Evolutionary conservation across 2,797 vertebrate species (phyloP).

Genomic region (Melanotaenia nigrans): DNA sequence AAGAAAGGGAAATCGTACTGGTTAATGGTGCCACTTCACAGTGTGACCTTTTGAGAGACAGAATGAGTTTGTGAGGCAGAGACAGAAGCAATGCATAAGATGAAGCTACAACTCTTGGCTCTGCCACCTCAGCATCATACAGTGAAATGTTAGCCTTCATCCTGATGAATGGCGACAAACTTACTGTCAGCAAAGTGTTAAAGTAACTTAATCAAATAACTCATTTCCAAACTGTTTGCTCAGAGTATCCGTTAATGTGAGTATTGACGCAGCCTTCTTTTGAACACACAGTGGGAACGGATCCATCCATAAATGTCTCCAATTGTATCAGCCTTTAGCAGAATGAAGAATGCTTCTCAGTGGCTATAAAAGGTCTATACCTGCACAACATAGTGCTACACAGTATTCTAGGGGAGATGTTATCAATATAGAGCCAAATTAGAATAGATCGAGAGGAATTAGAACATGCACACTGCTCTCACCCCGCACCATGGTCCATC

Average conservation of each 20-base stretch:
- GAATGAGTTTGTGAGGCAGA: conserved; percentile 29
- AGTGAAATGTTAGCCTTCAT: conserved; percentile 36
- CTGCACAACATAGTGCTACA: conserved; percentile 15
- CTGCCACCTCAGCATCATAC: conserved; percentile 40
- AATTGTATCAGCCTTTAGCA: conserved; percentile 36
- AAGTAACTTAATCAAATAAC: conserved; percentile 67
- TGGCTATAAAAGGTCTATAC: conserved; percentile 29
- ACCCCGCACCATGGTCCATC: conserved; percentile 48
- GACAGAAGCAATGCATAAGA: conserved; percentile 22
- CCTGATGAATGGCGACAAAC: conserved; percentile 56
- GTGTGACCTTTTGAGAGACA: conserved; percentile 35
- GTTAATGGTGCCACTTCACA: conserved; percentile 41
- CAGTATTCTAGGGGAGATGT: conserved; percentile 49
- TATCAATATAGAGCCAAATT: conserved; percentile 80
- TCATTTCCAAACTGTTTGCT: conserved; percentile 58
- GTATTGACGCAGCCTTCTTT: conserved; percentile 60
- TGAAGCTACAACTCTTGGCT: conserved; percentile 15
- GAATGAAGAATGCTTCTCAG: conserved; percentile 54
- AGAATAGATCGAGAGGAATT: conserved; percentile 79
- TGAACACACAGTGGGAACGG: conserved; percentile 24
- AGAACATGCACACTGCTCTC: conserved; percentile 65
- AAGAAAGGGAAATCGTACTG: conserved; percentile 50
- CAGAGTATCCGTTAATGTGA: conserved; percentile 49
- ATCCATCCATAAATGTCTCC: conserved; percentile 55
- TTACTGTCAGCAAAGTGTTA: conserved; percentile 51